Evolutionary conservation across 2,888 invertebrate genomes (phyloP).

Genomic region (Pterostichus niger): DNA sequence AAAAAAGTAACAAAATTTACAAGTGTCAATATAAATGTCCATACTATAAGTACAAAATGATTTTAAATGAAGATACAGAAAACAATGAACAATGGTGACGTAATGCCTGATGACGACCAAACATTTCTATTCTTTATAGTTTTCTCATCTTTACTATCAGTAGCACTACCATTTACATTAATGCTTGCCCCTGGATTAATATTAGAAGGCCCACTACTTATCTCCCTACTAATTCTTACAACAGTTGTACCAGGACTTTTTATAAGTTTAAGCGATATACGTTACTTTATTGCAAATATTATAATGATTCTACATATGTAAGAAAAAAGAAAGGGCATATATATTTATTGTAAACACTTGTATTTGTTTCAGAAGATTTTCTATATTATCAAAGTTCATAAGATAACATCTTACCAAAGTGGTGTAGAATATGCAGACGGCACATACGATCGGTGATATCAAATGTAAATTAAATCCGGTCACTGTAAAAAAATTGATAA

Average conservation of each 20-base stretch:
- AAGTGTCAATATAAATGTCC: conserved; percentile 37
- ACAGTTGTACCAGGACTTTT: conserved; percentile 70
- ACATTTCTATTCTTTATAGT: conserved; percentile 70
- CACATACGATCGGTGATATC: conserved; percentile 88
- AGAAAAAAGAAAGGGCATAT: neutral
- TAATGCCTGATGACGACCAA: conserved; percentile 70
- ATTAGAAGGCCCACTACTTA: conserved; percentile 69
- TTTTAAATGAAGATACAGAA: conserved; percentile 44
- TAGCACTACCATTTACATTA: conserved; percentile 70
- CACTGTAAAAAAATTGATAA: conserved; percentile 80
- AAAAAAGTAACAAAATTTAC: conserved; percentile 28
- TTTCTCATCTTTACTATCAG: conserved; percentile 70
- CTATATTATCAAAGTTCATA: conserved; percentile 34
- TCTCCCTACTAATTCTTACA: conserved; percentile 68
- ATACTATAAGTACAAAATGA: conserved; percentile 31
- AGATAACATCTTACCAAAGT: conserved; percentile 84
- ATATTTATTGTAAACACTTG: conserved; percentile 27
- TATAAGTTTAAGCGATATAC: conserved; percentile 69
- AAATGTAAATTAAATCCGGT: conserved; percentile 90
- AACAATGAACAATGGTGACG: conserved; percentile 55
- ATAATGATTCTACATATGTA: conserved; percentile 35
- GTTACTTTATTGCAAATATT: conserved; percentile 68
- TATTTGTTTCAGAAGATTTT: conserved; percentile 61
- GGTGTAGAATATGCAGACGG: conserved; percentile 96
- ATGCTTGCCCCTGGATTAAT: conserved; percentile 70